Evolutionary conservation across 2,797 vertebrate species (phyloP), one percentile per base, ranked within the genome.

Genomic region (Delichon dasypus): DNA sequence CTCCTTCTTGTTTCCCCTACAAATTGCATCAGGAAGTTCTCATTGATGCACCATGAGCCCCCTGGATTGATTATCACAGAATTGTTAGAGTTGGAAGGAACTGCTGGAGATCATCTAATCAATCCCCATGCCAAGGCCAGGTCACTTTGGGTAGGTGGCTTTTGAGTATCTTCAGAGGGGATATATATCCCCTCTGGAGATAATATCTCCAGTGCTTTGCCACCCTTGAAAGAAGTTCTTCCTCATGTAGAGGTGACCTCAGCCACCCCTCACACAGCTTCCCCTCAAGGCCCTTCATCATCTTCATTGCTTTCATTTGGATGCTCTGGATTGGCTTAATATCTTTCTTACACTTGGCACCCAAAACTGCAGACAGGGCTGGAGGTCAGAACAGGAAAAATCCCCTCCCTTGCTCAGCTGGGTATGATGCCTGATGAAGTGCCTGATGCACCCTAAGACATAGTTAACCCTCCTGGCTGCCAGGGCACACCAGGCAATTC

Each of bases 401-500:
- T 19, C 7, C 13, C 10, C 27, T 72, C 23, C 27, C 29, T 40
- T 12, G 20, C 15, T 13, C 0, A 0, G 23, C 23, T 38, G 36
- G 5, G 0, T 38, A 38, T 38, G 36, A 38, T 38, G 36, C 36
- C 36, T 38, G 36, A 38, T 38, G 36, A 38, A 38, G 11, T 21
- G 38, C 29, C 38, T 60, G 53, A 30, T 53, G 45, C 7, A 1
- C 19, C 9, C 19, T n/a, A 66, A 53, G 16, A 45, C 9, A 26
- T 0, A 3, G 8, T 0, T 66, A 19, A 2, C 2, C 9, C 19
- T 66, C 13, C n/a, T 73, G 53, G 5, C 16, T 73, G 13, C 32
- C 19, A 17, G 23, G 20, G 19, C 19, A 44, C 16, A 51, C 29
- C 0, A 1, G 23, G 9, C 11, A 53, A 15, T 47, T 32, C 34